These are phyloP conservation scores for human DNA, from an alignment of 2,113 vertebrate genomes.

Conservation along the genomic window GRCh38 chr5:15286001-15286500, in stretches of 20 bases:
- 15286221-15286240: conserved; percentile 47
- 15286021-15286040: conserved; percentile 16
- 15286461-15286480: neutral
- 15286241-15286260: neutral
- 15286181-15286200: conserved; percentile 40
- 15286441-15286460: neutral
- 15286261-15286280: neutral
- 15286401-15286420: neutral
- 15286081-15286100: conserved; percentile 68
- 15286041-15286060: conserved; percentile 67
- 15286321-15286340: conserved; percentile 6
- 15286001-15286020: neutral
- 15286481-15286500: neutral
- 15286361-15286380: neutral
- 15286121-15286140: conserved; percentile 62
- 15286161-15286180: neutral
- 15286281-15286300: conserved; percentile 48
- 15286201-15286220: conserved; percentile 34
- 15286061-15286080: conserved; percentile 57
- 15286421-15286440: neutral
- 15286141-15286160: conserved; percentile 41
- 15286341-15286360: neutral
- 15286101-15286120: conserved; percentile 53
- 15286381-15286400: neutral
- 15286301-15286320: neutral